Base-by-base conservation (phyloP, 2,113 vertebrate species). In the Dasyprocta punctata region DNA sequence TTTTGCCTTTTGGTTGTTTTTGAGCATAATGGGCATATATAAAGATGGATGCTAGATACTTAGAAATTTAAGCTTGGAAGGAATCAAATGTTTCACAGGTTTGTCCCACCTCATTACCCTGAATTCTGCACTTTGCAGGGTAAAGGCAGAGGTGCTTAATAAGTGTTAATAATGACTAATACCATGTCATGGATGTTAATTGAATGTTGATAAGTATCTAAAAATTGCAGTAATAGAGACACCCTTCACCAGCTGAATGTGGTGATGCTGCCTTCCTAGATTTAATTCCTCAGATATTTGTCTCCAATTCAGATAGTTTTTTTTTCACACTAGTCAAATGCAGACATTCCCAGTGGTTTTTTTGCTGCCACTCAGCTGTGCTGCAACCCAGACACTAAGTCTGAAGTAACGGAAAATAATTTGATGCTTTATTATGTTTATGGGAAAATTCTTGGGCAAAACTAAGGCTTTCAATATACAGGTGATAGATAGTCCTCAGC, bases 161-260 rank as follows among this genome's bases (percentile, higher is more conserved):
- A 92, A 89, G 96, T 93, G 89, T 54, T 94, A 81, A 95, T 92
- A 96, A 86, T 96, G 96, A 96, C 85, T 82, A 41, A 75, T 95
- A 52, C 54, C 86, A 58, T 82, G 77, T 89, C 77, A 36, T 41
- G 22, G 49, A 95, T 95, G 80, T 78, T 97, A 94, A 97, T 71
- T 86, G 85, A 94, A 96, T 75, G 54, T 96, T 97, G 90, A n/a
- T 81, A 86, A 87, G 84, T 63, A 61, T 89, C 77, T 89, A 92
- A 96, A 97, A 95, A 75, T 75, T 61, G 12, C 84, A 83, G 60
- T 47, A 61, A 60, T 36, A 49, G 60, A 95, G 54, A 38, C 52
- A 83, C 33, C 69, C 69, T 86, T 61, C 52, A 67, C 87, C 88
- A 69, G 30, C 73, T n/a, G 2, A 47, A 33, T 5, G 24, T 41